Conservation (phyloP, 2,888 invertebrate species). For the Chymomyza fuscimana region DNA sequence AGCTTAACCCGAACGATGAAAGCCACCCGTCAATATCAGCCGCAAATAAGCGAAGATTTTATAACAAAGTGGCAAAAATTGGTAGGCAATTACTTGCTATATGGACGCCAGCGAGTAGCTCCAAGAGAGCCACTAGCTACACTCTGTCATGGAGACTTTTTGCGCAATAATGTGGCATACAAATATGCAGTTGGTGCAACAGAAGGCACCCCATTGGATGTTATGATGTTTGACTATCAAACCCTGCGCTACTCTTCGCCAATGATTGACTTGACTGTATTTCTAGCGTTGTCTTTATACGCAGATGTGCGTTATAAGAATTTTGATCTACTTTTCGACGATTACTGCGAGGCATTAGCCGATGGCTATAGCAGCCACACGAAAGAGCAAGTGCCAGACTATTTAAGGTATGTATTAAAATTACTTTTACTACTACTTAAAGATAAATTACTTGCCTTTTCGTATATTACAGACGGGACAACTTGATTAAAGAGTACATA, state of each 20-base stretch:
- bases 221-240: conserved; percentile 79
- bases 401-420: conserved; percentile 58
- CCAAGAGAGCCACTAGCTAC: conserved; percentile 75
- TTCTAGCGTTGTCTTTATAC: conserved; percentile 70
- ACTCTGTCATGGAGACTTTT: conserved; percentile 78
- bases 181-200: conserved; percentile 59
- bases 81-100: conserved; percentile 29
- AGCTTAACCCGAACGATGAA: conserved; percentile 45
- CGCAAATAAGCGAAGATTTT: conserved; percentile 66
- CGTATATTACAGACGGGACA: conserved; percentile 52
- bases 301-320: conserved; percentile 66
- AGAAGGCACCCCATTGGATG: conserved; percentile 54
- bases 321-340: conserved; percentile 72
- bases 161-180: conserved; percentile 79
- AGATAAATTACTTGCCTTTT: background rate
- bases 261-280: conserved; percentile 76
- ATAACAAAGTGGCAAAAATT: conserved; percentile 50
- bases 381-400: conserved; percentile 56
- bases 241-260: conserved; percentile 77
- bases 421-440: background rate
- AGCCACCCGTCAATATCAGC: conserved; percentile 49
- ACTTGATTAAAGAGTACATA: conserved; percentile 74
- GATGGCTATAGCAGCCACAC: conserved; percentile 42
- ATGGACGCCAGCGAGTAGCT: conserved; percentile 64
- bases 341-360: conserved; percentile 66